Evolutionary conservation across 2,797 vertebrate genomes (phyloP), one percentile per base, ranked within the genome.

Genomic region (Percopsis omiscomaycus): DNA sequence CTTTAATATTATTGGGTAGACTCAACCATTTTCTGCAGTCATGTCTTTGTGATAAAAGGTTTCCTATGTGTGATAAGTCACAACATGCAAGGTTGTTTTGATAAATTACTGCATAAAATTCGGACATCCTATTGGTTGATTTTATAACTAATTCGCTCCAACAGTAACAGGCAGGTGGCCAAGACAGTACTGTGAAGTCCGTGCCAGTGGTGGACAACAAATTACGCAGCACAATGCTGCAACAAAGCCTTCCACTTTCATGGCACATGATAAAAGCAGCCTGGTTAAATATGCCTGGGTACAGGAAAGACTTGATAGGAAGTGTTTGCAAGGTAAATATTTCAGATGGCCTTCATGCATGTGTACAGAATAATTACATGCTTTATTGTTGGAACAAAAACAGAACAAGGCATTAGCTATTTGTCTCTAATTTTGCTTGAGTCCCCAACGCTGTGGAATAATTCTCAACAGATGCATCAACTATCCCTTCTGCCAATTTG

Each of bases 361-460:
- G 75, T 82, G 77, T 78, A 66, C 74, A 68, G 69, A 83, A 76
- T 75, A 83, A 84, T 86, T 80, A 86, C 78, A 83, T 73, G 80
- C 80, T 82, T 74, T 73, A 65, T 77, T 73, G 77, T 83, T 75
- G 77, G 62, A 69, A 78, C 78, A 67, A 80, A 82, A 78, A 74
- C n/a, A n/a, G 53, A 45, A 64, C 0, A 56, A 75, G 78, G 15
- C 75, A 64, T 68, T 66, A 69, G 70, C 65, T 75, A 68, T 71
- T 80, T 70, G 73, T 73, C 67, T 66, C 68, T 83, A 65, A 81
- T 80, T 77, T 75, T 70, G 65, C 77, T 62, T 51, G 69, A 78
- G 73, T 78, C 63, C 59, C 63, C 29, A 59, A 42, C 63, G 59
- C 74, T 2, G 28, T 9, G 52, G 44, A 49, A 16, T 32, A 15